Base-by-base conservation (phyloP, 2,888 invertebrate genomes). In the Amphimallon solstitiale region DNA sequence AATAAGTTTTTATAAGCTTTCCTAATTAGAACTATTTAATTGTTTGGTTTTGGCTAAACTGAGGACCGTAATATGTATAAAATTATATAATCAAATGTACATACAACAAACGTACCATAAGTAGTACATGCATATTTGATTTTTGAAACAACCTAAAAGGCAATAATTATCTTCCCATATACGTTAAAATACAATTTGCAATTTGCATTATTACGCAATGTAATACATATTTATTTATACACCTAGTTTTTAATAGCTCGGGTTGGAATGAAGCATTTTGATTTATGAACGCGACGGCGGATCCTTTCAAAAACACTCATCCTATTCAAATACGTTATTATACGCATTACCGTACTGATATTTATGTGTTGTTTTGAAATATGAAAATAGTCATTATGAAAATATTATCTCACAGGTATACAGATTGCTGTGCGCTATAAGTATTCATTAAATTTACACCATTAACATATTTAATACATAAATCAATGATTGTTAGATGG, bases 391-490 rank as follows among this genome's bases (percentile, higher is more conserved):
- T 66, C 45, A 63, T 63, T 66, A 66, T 54, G 54, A 66, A 66
- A 66, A 63, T 66, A 60, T 49, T 60, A 65, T 65, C 65, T 65
- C 60, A 40, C 52, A 38, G 62, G 49, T 48, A 40, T 56, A 48
- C 35, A 38, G 51, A 40, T 45, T 34, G 63, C 38, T 12, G 40
- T 49, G 34, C 59, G 23, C 61, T 54, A 63, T 61, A 66, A 68
- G 68, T 52, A 59, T 63, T 66, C 68, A 68, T 68, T 68, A 68
- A 61, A 63, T 54, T 46, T 49, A 65, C 63, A 35, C 37, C 66
- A 72, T 72, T 72, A 70, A 64, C 72, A 72, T 72, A 72, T 72
- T 71, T 67, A 56, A 61, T 61, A 60, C 69, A 72, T 72, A 72
- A 72, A 72, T 72, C 72, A 71, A 61, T 49, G 66, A 68, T 72